Base-by-base conservation (phyloP, 2,113 vertebrate species). In the Platanista minor region DNA sequence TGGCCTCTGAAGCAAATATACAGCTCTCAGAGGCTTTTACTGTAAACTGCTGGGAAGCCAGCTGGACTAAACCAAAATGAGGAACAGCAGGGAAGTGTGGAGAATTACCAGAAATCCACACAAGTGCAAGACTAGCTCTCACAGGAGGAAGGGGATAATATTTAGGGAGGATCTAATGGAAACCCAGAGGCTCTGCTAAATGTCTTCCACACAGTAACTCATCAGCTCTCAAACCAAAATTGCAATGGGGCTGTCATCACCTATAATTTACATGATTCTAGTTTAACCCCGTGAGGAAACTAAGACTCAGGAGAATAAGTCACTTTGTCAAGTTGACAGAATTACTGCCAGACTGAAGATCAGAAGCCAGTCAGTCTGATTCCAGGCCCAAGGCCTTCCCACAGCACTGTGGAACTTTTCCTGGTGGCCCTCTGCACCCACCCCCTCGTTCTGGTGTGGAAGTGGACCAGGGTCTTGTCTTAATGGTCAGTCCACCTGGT, bases 1-100 rank as follows among this genome's bases (percentile, higher is more conserved):
- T 59, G 71, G 17, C 15, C 49, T 94, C 78, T 75, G 84, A 94
- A 75, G 46, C 46, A 74, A 71, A 71, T 10, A 3, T 57, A 57
- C 31, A 43, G 21, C 46, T 87, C 33, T 46, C 88, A 46, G 2
- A 12, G 49, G 17, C 36, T 27, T 85, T 85, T 29, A 14, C 43
- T 39, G 54, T 49, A 62, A 89, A 49, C 43, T 7, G 3, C 17
- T 17, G 49, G 33, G 54, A 67, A 43, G 54, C 75, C 69, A 64
- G 17, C 39, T 69, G n/a, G 52, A 80, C 46, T 36, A 61, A 52
- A 39, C 6, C 21, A 27, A 52, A 49, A 67, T 7, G 21, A 29
- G 29, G 13, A 67, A 29, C 9, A 36, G 13, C 2, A 0, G 52
- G 11, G 57, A 83, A 75, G 39, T 18, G 52, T 54, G 49, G 29